Evolutionary conservation across 2,113 vertebrate genomes (phyloP).

Genomic region (Lophura nycthemera): DNA sequence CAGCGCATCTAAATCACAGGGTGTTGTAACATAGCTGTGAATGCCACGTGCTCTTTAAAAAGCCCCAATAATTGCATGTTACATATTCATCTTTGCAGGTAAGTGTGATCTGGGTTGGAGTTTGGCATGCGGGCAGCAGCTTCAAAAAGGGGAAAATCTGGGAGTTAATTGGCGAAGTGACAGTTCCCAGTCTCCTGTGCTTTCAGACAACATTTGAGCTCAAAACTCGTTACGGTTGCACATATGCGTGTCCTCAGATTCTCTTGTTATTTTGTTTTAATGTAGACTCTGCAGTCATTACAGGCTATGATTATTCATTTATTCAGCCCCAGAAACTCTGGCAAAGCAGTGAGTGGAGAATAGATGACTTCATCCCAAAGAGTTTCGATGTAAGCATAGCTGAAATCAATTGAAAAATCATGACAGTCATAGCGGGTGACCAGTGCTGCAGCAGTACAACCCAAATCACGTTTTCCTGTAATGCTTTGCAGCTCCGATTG

Average conservation of each 20-base stretch:
- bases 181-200: not conserved
- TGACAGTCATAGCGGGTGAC: not conserved
- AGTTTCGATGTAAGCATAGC: not conserved
- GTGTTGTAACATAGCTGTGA: not conserved
- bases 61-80: not conserved
- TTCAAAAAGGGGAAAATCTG: slow-evolving; percentile 31
- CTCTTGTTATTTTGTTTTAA: not conserved
- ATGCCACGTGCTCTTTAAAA: not conserved
- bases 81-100: not conserved
- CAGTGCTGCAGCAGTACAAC: not conserved
- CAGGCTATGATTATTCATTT: not conserved
- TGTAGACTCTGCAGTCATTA: not conserved
- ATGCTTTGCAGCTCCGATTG: slow-evolving; percentile 8
- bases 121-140: not conserved
- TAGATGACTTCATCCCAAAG: not conserved
- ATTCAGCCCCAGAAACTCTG: not conserved
- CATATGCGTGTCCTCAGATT: not conserved
- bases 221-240: not conserved
- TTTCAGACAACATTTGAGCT: not conserved
- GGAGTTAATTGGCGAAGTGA: not conserved
- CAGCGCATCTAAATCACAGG: not conserved
- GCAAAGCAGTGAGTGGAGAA: not conserved
- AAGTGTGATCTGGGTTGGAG: not conserved
- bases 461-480: slow-evolving; percentile 8
- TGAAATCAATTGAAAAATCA: slow-evolving; percentile 17